phyloP scores from a whole-genome alignment of 2,113 vertebrate species.

The Spermophilus dauricus region DNA sequence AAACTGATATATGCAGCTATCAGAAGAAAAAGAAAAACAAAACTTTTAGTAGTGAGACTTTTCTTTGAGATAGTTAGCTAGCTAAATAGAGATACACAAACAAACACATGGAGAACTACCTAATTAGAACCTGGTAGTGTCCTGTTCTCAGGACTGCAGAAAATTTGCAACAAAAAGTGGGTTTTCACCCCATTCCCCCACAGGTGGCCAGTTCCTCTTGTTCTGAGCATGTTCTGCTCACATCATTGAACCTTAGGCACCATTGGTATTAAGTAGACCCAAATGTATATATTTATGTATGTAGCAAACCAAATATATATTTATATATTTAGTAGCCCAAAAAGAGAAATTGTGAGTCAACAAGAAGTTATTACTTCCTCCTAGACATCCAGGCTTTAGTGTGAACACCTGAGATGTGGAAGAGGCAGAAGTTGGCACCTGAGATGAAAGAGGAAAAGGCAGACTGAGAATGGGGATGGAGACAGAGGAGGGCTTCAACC shows the following conservation, averaged over 20 bases:
- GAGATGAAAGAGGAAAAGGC: neutral
- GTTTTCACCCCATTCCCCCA: neutral
- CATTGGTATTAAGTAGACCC: neutral
- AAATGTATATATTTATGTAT: no score
- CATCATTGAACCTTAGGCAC: no score
- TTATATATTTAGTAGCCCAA: no score
- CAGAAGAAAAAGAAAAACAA: slow-evolving; percentile 22
- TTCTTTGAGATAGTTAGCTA: neutral
- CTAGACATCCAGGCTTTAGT: no score
- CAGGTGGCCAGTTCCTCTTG: neutral
- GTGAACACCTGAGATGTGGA: neutral
- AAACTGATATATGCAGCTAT: neutral
- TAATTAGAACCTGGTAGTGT: neutral
- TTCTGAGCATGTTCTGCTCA: neutral
- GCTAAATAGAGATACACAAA: neutral
- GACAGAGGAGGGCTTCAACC: neutral
- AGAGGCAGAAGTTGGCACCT: neutral
- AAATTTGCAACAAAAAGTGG: neutral
- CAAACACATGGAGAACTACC: neutral
- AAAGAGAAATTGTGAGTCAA: neutral
- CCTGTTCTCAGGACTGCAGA: neutral
- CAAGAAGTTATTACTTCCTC: neutral
- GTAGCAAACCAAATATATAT: no score
- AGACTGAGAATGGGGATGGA: rapidly evolving
- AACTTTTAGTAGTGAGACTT: neutral